Conservation (phyloP, 2,888 invertebrate species). For the Pammene fasciana region DNA sequence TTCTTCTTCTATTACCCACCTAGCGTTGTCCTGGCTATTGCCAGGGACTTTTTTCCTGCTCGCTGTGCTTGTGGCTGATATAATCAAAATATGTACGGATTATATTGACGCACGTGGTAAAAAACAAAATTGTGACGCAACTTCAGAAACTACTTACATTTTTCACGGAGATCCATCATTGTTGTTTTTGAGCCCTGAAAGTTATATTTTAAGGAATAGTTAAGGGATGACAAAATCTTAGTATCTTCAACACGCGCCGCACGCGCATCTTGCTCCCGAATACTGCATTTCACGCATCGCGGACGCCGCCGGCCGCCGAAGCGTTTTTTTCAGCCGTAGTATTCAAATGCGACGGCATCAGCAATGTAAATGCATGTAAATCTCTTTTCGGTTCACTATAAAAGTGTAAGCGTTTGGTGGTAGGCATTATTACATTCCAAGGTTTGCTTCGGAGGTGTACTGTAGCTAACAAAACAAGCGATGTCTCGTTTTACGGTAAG, state of each 20-base stretch:
- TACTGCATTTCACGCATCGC: slow-evolving; percentile 28
- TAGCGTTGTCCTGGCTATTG: too few relatives aligned
- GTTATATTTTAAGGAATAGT: too few relatives aligned
- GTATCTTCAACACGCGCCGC: not conserved
- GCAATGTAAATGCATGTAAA: slow-evolving; percentile 79
- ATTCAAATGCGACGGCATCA: slow-evolving; percentile 77
- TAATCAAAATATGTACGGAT: too few relatives aligned
- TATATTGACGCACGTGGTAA: too few relatives aligned
- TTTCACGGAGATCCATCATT: too few relatives aligned
- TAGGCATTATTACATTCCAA: slow-evolving; percentile 64
- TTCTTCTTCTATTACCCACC: too few relatives aligned
- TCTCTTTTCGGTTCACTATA: slow-evolving; percentile 77
- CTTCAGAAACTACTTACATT: too few relatives aligned
- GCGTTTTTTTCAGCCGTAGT: slow-evolving; percentile 56
- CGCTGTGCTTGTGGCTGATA: too few relatives aligned
- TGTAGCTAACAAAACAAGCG: slow-evolving; percentile 53
- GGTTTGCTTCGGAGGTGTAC: slow-evolving; percentile 62
- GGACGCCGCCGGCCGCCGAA: slow-evolving; percentile 44
- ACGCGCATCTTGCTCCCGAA: slow-evolving; percentile 50
- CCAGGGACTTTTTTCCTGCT: too few relatives aligned
- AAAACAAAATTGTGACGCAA: too few relatives aligned
- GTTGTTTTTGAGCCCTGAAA: not conserved
- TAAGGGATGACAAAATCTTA: not conserved
- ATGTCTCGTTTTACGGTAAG: slow-evolving; percentile 80
- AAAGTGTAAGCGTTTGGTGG: slow-evolving; percentile 69